Base-by-base conservation (phyloP, 2,888 invertebrate species). In the Neoascia interrupta region DNA sequence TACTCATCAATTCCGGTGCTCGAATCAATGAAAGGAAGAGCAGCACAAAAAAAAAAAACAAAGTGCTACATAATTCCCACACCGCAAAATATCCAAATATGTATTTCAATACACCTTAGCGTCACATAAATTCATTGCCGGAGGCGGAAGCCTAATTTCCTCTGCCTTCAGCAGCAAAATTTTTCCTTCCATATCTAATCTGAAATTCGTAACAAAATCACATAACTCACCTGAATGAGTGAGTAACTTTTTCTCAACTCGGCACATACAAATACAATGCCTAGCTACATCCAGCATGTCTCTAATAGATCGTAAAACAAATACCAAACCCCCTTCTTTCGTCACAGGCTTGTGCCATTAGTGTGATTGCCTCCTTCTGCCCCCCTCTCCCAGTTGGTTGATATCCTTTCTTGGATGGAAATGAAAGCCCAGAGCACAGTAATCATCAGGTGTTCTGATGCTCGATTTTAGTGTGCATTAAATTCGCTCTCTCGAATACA, bases 111-210 rank as follows among this genome's bases (percentile, higher is more conserved):
- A 64, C 72, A 72, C 36, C 53, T 60, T 60, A 64, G 34, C 37
- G 70, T 63, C 51, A 70, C 69, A 75, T 69, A 63, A n/a, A 75
- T 75, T 58, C 51, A 72, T 54, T 37, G 51, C 56, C 37, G 15
- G 26, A 47, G 41, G 64, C 72, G 64, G 72, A 64, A 72, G 72
- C 72, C 76, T 72, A 76, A 76, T 64, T 76, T 72, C 64, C 76
- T 60, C 39, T 39, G 49, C 16, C 54, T 75, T 69, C 34, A 49
- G 47, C 47, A 31, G 19, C 47, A 31, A 31, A 63, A 18, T 56
- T 45, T 64, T 53, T 28, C 45, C 41, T 31, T 53, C 21, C 26
- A 49, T 10, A 53, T 18, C 31, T 63, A 69, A 54, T 63, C 70
- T 36, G 23, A 39, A 43, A 47, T 37, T 63, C 41, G 11, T 16